phyloP scores from a whole-genome alignment of 2,797 vertebrate species.

The Sylvia borin region DNA sequence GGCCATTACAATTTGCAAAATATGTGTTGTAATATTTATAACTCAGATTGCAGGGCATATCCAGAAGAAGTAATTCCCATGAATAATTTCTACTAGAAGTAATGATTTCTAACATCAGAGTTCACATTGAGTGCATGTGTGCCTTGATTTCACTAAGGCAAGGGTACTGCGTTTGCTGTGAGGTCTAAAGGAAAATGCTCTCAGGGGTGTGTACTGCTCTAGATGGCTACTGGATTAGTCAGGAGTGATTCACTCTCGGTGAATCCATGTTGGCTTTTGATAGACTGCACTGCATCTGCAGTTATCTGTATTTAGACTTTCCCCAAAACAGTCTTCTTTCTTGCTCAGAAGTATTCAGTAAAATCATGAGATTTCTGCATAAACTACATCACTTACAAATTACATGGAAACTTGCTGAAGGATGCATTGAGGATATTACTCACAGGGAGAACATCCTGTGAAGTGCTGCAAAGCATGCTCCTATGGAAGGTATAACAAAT shows the following conservation, averaged over 20 bases:
- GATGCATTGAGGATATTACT: neutral
- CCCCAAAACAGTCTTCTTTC: neutral
- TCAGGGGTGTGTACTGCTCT: accelerated
- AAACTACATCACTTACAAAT: neutral
- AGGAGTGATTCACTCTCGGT: neutral
- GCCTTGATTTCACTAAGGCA: neutral
- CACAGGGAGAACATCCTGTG: accelerated
- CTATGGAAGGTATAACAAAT: neutral
- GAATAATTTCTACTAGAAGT: neutral
- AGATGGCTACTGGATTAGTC: neutral
- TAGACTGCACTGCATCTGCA: neutral
- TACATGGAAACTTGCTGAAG: neutral
- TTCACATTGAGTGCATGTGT: neutral
- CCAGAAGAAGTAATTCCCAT: neutral
- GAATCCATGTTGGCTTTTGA: neutral
- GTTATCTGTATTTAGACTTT: neutral
- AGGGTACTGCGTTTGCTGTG: accelerated
- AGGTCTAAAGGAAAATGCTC: neutral
- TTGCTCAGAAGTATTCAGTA: neutral
- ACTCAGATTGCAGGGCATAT: neutral
- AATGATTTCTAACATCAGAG: neutral
- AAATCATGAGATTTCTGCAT: neutral
- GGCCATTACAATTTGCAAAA: neutral
- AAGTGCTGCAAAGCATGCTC: neutral
- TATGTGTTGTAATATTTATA: neutral